phyloP scores from a whole-genome alignment of 1,140 invertebrate genomes.

The Anadara kagoshimensis region DNA sequence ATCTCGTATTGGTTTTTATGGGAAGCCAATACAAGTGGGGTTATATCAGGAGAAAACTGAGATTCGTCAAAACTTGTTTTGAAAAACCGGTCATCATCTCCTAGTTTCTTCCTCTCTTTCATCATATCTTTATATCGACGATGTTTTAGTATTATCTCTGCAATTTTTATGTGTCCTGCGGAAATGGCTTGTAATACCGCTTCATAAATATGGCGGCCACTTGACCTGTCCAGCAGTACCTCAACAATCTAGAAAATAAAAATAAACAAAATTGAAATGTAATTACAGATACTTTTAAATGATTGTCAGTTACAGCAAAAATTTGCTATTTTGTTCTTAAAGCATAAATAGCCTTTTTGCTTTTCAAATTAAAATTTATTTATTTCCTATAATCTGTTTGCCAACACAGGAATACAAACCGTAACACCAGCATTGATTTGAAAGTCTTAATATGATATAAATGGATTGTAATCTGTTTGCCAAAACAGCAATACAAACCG shows the following conservation, averaged over 20 bases:
- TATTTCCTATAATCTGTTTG: too few species aligned
- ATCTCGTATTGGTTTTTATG: constrained; percentile 73
- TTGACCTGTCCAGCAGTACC: constrained; percentile 63
- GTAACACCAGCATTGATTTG: too few species aligned
- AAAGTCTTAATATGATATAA: too few species aligned
- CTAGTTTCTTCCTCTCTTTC: constrained; percentile 62
- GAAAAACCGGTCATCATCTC: constrained; percentile 58
- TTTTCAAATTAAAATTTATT: too few species aligned
- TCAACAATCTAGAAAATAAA: constrained; percentile 61
- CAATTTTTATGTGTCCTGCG: constrained; percentile 70
- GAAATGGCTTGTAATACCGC: constrained; percentile 72
- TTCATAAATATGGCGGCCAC: constrained; percentile 68
- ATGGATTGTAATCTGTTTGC: too few species aligned
- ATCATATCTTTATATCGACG: constrained; percentile 67
- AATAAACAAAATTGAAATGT: background rate
- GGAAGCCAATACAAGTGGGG: constrained; percentile 70
- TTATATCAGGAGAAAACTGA: constrained; percentile 70
- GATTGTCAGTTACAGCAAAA: too few species aligned
- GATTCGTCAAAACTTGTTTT: constrained; percentile 61
- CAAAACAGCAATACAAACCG: too few species aligned
- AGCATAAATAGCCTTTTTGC: too few species aligned
- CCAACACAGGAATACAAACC: too few species aligned
- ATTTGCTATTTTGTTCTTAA: too few species aligned
- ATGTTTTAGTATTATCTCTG: constrained; percentile 71
- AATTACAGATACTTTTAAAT: too few species aligned